Evolutionary conservation across 2,113 vertebrate genomes (phyloP), one percentile per base, ranked within the genome.

Genomic region (Nestor notabilis): DNA sequence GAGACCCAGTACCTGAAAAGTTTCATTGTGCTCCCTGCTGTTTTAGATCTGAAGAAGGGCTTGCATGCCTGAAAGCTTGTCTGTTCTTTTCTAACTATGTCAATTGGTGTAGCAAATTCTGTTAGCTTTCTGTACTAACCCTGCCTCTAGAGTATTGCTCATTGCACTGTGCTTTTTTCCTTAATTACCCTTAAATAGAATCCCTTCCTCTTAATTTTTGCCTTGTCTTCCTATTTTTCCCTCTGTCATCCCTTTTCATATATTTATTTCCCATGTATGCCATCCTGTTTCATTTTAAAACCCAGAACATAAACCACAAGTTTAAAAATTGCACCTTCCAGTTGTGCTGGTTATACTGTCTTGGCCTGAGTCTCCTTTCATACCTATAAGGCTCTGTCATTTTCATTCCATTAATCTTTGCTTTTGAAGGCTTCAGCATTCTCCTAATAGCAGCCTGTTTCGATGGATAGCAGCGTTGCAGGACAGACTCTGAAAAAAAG

Each of bases 21-120:
- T 96, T 95, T 74, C 88, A 87, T 83, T 96, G 88, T 94, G 75
- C 64, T 94, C 89, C 83, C 88, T 94, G 86, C 75, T 92, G 66
- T 82, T 95, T 84, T 72, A 89, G 77, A 86, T 94, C 89, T 94
- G 69, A 94, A 87, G 69, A 91, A 87, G 39, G 68, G 64, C 29
- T 95, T 82, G 43, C 72, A 84, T 82, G 39, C 77, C 77, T 95
- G 72, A 95, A 94, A 89, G 66, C 71, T 83, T 0, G 0, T 86
- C 68, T 95, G 71, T 83, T 94, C 75, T 80, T 90, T 96, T 81
- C 43, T 89, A 90, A 85, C 82, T 93, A 89, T 82, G 72, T 53
- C 83, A 89, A 70, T 82, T 71, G 55, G 29, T 75, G 94, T 96
- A 94, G 91, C 43, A 94, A 93, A 94, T 94, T 83, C 60, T 89